These are phyloP conservation scores for Paratrypauchen microcephalus DNA, from an alignment of 2,797 vertebrate species.

Conservation along the genomic window DNA sequence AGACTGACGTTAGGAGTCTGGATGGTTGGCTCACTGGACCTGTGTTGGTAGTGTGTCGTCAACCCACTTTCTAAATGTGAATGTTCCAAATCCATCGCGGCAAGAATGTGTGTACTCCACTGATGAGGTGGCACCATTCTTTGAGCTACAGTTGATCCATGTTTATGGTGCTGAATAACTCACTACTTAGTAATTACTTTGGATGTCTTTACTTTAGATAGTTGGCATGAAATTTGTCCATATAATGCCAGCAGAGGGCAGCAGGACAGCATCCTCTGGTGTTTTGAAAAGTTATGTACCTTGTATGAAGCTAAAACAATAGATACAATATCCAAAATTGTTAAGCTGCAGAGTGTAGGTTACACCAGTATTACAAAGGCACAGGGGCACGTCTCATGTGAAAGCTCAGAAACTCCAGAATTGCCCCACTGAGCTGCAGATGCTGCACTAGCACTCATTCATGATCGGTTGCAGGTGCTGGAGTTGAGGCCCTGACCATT, in stretches of 20 bases:
- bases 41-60: conserved; percentile 10
- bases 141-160: conserved; percentile 12
- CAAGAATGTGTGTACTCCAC: conserved; percentile 58
- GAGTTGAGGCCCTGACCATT: too few relatives aligned
- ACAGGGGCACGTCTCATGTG: too few relatives aligned
- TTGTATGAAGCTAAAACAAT: background rate
- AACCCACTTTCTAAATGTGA: conserved; percentile 64
- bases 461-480: too few relatives aligned
- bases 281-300: background rate
- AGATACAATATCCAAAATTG: too few relatives aligned
- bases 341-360: too few relatives aligned
- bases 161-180: background rate
- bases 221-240: too few relatives aligned
- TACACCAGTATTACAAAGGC: too few relatives aligned
- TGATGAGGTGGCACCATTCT: conserved; percentile 33
- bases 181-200: too few relatives aligned
- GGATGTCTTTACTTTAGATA: too few relatives aligned
- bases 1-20: conserved; percentile 37
- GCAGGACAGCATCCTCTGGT: background rate
- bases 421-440: too few relatives aligned
- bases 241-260: background rate
- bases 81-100: conserved; percentile 61
- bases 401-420: too few relatives aligned
- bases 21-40: conserved; percentile 5
- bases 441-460: too few relatives aligned